Evolutionary conservation across 1,140 invertebrate genomes (phyloP).

Genomic region (Contarinia nasturtii): DNA sequence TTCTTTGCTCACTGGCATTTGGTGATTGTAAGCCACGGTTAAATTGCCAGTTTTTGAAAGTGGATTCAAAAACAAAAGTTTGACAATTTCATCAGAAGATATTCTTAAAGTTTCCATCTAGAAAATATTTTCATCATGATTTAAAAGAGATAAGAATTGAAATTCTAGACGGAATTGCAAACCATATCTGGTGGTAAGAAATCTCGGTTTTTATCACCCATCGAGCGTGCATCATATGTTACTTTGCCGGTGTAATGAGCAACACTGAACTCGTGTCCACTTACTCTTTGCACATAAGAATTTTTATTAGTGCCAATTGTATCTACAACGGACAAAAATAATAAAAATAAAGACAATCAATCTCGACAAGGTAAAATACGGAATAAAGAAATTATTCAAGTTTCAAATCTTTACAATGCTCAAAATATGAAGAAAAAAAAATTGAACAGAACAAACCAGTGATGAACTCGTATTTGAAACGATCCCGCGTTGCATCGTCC

Average conservation of each 20-base stretch:
- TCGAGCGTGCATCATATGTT: slow-evolving; percentile 58
- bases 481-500: slow-evolving; percentile 66
- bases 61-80: slow-evolving; percentile 63
- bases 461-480: slow-evolving; percentile 30
- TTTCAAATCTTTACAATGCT: neutral
- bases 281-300: slow-evolving; percentile 38
- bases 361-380: neutral
- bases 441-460: slow-evolving; percentile 26
- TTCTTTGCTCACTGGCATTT: slow-evolving; percentile 16
- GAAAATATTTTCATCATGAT: too few relatives aligned
- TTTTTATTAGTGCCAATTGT: slow-evolving; percentile 29
- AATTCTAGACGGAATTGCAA: too few relatives aligned
- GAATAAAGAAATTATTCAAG: neutral
- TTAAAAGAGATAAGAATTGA: too few relatives aligned
- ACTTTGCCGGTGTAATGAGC: slow-evolving; percentile 72
- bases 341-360: slow-evolving; percentile 2
- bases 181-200: slow-evolving; percentile 66
- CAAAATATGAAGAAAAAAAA: neutral
- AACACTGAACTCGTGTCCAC: slow-evolving; percentile 50
- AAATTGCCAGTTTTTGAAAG: slow-evolving; percentile 70
- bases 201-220: slow-evolving; percentile 74
- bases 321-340: slow-evolving; percentile 29
- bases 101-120: slow-evolving; percentile 53
- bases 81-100: slow-evolving; percentile 51
- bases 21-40: slow-evolving; percentile 26